phyloP scores from a whole-genome alignment of 2,888 invertebrate species.

The Lymantria monacha region DNA sequence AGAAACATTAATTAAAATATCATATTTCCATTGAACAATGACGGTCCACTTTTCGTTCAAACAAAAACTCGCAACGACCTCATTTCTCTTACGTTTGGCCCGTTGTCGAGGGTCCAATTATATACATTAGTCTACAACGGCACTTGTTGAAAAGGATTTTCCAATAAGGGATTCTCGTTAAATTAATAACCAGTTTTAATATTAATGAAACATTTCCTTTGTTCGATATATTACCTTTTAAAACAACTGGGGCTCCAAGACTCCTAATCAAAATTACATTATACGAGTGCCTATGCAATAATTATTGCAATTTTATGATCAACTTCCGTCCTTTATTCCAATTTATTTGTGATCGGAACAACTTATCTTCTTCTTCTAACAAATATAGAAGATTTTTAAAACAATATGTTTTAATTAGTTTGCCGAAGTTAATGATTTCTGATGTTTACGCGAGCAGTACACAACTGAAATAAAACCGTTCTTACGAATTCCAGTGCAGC shows the following conservation, averaged over 20 bases:
- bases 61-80: conserved; percentile 46
- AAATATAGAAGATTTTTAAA: no score
- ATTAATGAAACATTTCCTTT: conserved; percentile 56
- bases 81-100: conserved; percentile 55
- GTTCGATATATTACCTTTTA: conserved; percentile 46
- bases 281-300: no score
- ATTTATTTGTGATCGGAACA: no score
- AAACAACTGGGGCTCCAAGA: conserved; percentile 10
- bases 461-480: no score
- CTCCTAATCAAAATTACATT: no score
- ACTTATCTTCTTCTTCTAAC: no score
- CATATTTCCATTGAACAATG: conserved; percentile 36
- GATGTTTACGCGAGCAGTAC: no score
- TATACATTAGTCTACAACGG: conserved; percentile 54
- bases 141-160: conserved; percentile 63
- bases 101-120: conserved; percentile 62
- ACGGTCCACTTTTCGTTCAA: conserved; percentile 32
- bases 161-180: conserved; percentile 60
- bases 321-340: no score
- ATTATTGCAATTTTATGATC: no score
- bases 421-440: no score
- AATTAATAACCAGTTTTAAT: conserved; percentile 58
- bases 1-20: conserved; percentile 24
- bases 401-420: no score
- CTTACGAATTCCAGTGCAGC: no score